Evolutionary conservation across 2,113 vertebrate species (phyloP).

Genomic region (Paratilapia polleni): DNA sequence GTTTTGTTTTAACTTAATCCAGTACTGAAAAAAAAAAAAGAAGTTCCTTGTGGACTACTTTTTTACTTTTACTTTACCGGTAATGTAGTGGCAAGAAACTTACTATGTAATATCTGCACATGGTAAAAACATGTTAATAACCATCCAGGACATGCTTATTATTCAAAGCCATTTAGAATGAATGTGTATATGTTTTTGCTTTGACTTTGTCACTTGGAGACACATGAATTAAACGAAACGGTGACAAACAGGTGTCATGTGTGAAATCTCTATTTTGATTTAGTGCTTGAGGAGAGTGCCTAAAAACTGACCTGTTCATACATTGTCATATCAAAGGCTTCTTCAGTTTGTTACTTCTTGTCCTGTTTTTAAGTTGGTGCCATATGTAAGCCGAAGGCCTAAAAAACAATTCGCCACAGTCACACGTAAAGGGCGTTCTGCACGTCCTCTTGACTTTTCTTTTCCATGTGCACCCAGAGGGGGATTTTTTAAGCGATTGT

Average conservation of each 20-base stretch:
- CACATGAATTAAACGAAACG: neutral
- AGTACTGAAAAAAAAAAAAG: neutral
- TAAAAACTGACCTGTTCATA: neutral
- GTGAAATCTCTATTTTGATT: neutral
- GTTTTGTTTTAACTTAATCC: constrained; percentile 37
- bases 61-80: neutral
- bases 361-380: constrained; percentile 79
- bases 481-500: neutral
- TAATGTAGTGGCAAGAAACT: neutral
- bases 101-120: constrained; percentile 73
- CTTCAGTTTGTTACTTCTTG: neutral
- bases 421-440: constrained; percentile 73
- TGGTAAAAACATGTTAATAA: constrained; percentile 51
- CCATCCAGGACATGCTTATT: constrained; percentile 11
- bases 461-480: neutral
- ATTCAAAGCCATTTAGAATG: constrained; percentile 49
- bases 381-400: constrained; percentile 81
- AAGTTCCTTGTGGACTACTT: neutral
- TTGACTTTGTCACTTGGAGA: constrained; percentile 2
- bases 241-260: neutral
- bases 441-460: constrained; percentile 55
- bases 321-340: neutral
- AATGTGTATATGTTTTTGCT: constrained; percentile 12
- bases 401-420: constrained; percentile 77
- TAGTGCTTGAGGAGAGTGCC: neutral